Conservation (phyloP, 2,113 vertebrate species). For the Pterocles orientalis region DNA sequence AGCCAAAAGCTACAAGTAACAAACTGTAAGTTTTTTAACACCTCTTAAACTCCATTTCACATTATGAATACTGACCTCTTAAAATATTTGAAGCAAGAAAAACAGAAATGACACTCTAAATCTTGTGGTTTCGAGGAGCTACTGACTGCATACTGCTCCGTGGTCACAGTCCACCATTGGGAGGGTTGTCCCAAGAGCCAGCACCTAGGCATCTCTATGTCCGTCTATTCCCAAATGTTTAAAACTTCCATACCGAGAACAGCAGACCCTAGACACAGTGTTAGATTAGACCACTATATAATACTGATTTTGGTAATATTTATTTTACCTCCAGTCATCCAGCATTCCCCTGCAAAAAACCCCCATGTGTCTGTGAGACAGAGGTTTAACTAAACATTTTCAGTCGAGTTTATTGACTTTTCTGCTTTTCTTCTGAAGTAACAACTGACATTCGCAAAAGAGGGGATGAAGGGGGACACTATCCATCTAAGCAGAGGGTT, state of each 20-base stretch:
- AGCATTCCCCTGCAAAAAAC: not conserved
- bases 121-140: not conserved
- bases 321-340: not conserved
- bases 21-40: not conserved
- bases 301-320: not conserved
- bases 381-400: not conserved
- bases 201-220: not conserved
- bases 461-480: not conserved
- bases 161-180: not conserved
- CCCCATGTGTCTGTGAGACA: fast-evolving
- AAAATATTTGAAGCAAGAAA: not conserved
- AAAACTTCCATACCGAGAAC: not conserved
- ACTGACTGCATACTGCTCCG: not conserved
- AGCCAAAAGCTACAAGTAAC: not conserved
- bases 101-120: not conserved
- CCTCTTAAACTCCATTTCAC: not conserved
- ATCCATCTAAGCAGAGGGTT: not conserved
- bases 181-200: not conserved
- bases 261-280: not conserved
- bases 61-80: not conserved
- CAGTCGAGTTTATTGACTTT: not conserved
- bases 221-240: not conserved
- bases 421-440: not conserved
- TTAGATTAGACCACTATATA: not conserved
- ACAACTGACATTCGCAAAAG: not conserved